Base-by-base conservation (phyloP, 2,888 invertebrate genomes). In the Antitype chi region DNA sequence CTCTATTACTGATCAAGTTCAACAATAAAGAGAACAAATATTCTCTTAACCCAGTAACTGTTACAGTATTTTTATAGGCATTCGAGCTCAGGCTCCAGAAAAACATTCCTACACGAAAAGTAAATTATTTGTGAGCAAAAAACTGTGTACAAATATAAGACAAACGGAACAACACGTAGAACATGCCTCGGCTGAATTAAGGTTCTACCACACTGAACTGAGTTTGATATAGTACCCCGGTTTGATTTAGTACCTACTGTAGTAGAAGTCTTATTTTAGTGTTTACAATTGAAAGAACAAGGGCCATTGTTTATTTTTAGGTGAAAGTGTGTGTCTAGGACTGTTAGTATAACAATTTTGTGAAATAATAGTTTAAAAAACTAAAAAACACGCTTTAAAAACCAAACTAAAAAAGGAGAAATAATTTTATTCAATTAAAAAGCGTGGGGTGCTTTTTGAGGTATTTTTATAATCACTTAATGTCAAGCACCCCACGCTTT, bases 81-180 rank as follows among this genome's bases (percentile, higher is more conserved):
- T 80, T 77, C 70, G 47, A 62, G 68, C 47, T 70, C 60, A 80
- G 69, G 55, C 71, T 72, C 73, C 25, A 63, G 52, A 80, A 85
- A 74, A 82, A 87, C 80, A 87, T 87, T 85, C 59, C 32, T 71
- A 52, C 76, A 59, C 67, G 77, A 38, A 80, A 82, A 87, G 74
- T 80, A 80, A 86, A 86, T 87, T 85, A 80, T 86, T 80, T 78
- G 86, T 74, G 57, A 69, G 74, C 72, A 76, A 85, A 82, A 87
- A 80, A 82, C 66, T 32, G 23, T 64, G 67, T 62, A 74, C 57
- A 75, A 67, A 82, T 80, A 82, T 64, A 82, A 85, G 70, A 86
- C 80, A 77, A 78, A 80, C 64, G 23, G 71, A 84, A 77, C 68
- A 78, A 81, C 75, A 82, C 69, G 71, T 55, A 32, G 59, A 67